Conservation (phyloP, 1,140 invertebrate genomes). For the Penaeus indicus region DNA sequence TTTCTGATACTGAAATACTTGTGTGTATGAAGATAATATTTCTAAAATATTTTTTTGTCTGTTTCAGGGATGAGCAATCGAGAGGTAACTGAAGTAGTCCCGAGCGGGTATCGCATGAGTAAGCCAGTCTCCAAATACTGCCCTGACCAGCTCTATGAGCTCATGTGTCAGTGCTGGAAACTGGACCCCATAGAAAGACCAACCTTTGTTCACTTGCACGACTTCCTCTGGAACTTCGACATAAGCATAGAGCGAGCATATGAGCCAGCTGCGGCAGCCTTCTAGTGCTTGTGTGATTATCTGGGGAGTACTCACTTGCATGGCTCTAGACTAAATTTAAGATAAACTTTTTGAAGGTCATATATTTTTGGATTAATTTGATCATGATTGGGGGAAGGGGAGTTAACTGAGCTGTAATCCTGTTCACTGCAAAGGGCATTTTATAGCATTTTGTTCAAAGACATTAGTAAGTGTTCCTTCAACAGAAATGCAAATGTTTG, state of each 20-base stretch:
- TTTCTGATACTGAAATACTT: too few relatives aligned
- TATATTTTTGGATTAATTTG: too few relatives aligned
- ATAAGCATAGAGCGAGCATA: constrained; percentile 18
- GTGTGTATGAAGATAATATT: too few relatives aligned
- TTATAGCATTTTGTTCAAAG: too few relatives aligned
- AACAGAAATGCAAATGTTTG: too few relatives aligned
- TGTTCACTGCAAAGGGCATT: too few relatives aligned
- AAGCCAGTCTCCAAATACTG: constrained; percentile 70
- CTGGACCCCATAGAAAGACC: constrained; percentile 91
- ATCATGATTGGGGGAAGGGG: too few relatives aligned
- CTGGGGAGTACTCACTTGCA: constrained; percentile 43
- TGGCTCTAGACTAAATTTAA: background rate
- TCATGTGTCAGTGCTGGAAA: constrained; percentile 95
- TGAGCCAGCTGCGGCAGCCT: constrained; percentile 6
- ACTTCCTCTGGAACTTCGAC: constrained; percentile 94
- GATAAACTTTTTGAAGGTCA: too few relatives aligned
- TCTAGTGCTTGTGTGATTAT: background rate
- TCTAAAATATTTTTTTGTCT: background rate
- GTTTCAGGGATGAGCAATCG: constrained; percentile 87
- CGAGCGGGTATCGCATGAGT: constrained; percentile 81
- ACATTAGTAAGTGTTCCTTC: too few relatives aligned
- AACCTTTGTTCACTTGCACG: constrained; percentile 96
- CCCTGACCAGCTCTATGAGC: constrained; percentile 91
- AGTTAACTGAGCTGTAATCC: too few relatives aligned
- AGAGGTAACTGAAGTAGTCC: constrained; percentile 95